phyloP scores from a whole-genome alignment of 2,797 vertebrate species.

The Melanotaenia parkinsoni region DNA sequence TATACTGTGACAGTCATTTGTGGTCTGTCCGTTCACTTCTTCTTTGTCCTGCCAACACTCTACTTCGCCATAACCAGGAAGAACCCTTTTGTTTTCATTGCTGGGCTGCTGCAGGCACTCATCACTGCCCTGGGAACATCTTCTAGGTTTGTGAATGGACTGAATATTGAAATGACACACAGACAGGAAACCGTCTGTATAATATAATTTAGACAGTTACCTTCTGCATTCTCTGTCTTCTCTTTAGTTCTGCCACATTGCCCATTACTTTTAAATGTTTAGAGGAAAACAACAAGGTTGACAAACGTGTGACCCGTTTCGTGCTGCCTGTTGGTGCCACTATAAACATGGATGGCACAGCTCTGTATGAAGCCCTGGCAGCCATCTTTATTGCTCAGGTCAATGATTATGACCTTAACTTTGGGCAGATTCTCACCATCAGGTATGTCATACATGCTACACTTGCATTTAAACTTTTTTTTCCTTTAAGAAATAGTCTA shows the following conservation, averaged over 20 bases:
- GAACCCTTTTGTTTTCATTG: constrained; percentile 85
- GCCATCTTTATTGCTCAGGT: constrained; percentile 91
- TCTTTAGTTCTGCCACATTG: constrained; percentile 84
- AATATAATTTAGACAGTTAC: not conserved
- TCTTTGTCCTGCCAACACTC: constrained; percentile 83
- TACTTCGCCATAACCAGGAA: constrained; percentile 87
- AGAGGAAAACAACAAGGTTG: constrained; percentile 87
- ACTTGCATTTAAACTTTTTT: not conserved
- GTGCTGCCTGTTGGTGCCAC: constrained; percentile 89
- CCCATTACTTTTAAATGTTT: constrained; percentile 89
- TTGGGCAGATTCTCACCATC: constrained; percentile 88
- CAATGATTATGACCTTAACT: constrained; percentile 84
- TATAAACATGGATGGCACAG: constrained; percentile 90
- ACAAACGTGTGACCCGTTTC: constrained; percentile 87
- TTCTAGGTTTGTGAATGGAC: constrained; percentile 77
- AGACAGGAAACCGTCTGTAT: too few relatives aligned
- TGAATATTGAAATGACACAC: not conserved
- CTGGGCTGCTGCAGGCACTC: constrained; percentile 86
- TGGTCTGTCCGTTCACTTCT: constrained; percentile 82
- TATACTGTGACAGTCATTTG: constrained; percentile 86
- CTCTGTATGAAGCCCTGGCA: constrained; percentile 88
- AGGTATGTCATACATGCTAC: constrained; percentile 70
- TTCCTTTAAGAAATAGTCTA: not conserved
- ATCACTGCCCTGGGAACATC: constrained; percentile 88
- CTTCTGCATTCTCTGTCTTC: not conserved